phyloP scores from a whole-genome alignment of 2,888 invertebrate species.

The Eulithis testata region DNA sequence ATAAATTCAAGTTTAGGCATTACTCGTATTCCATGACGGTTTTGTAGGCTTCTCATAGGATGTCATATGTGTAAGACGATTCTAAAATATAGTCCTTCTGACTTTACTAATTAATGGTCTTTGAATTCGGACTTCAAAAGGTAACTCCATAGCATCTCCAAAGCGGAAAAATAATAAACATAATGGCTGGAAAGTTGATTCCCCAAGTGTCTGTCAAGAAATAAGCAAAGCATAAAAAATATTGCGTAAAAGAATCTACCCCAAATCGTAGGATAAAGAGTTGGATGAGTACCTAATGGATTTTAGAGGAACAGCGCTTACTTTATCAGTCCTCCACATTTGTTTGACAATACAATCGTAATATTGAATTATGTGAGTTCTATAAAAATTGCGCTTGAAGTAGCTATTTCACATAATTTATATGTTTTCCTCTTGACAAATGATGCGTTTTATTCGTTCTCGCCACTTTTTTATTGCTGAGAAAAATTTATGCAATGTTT shows the following conservation, averaged over 20 bases:
- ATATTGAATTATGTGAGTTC: constrained; percentile 64
- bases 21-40: neutral
- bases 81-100: too few species aligned
- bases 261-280: too few species aligned
- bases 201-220: too few species aligned
- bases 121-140: too few species aligned
- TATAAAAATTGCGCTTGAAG: constrained; percentile 63
- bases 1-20: too few species aligned
- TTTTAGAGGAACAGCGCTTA: constrained; percentile 46
- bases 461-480: constrained; percentile 53
- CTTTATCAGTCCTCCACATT: constrained; percentile 53
- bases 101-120: too few species aligned
- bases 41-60: neutral
- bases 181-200: too few species aligned
- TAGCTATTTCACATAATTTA: constrained; percentile 68
- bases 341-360: constrained; percentile 55
- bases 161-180: too few species aligned
- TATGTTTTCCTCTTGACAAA: constrained; percentile 69
- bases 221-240: too few species aligned
- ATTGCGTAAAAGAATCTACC: too few species aligned
- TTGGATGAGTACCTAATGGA: constrained; percentile 6
- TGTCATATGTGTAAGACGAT: too few species aligned
- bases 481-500: constrained; percentile 47
- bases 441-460: constrained; percentile 64
- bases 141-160: too few species aligned